Percentiles rank a stretch among this genome's conserved stretches.
Conservation (phyloP, 2,797 vertebrate species). For the Cynopterus sphinx region DNA sequence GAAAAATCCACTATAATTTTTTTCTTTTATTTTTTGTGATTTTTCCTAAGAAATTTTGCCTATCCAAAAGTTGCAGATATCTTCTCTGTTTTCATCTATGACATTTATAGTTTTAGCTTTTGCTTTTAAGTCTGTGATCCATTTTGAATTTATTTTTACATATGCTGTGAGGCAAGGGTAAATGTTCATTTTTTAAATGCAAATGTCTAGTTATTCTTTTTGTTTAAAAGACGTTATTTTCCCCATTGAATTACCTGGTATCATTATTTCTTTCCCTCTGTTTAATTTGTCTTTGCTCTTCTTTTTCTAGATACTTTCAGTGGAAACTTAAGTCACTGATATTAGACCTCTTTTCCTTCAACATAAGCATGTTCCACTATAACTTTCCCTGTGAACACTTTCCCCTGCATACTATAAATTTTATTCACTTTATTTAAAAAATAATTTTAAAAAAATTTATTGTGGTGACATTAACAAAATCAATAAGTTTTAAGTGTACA, state of each 20-base stretch:
- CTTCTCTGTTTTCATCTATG: neutral
- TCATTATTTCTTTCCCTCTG: neutral
- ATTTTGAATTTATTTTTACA: slow-evolving; percentile 15
- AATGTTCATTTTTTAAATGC: neutral
- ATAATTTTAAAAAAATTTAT: no score
- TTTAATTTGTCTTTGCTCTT: neutral
- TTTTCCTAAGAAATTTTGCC: neutral
- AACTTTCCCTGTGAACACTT: neutral
- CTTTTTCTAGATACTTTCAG: neutral
- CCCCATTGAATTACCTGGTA: neutral
- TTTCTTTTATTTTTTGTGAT: neutral
- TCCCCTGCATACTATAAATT: neutral
- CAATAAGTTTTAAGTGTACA: no score
- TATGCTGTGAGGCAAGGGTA: neutral
- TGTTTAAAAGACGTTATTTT: slow-evolving; percentile 14
- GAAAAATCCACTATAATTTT: neutral
- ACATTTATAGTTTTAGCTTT: neutral
- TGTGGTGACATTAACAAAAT: no score
- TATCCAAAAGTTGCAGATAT: neutral
- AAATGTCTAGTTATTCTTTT: neutral
- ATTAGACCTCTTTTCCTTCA: neutral
- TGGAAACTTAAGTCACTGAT: neutral
- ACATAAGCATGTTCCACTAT: neutral
- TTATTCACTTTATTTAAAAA: neutral
- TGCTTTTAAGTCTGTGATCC: neutral